Evolutionary conservation across 2,888 invertebrate species (phyloP), one percentile per base, ranked within the genome.

Genomic region (Eupithecia exiguata): DNA sequence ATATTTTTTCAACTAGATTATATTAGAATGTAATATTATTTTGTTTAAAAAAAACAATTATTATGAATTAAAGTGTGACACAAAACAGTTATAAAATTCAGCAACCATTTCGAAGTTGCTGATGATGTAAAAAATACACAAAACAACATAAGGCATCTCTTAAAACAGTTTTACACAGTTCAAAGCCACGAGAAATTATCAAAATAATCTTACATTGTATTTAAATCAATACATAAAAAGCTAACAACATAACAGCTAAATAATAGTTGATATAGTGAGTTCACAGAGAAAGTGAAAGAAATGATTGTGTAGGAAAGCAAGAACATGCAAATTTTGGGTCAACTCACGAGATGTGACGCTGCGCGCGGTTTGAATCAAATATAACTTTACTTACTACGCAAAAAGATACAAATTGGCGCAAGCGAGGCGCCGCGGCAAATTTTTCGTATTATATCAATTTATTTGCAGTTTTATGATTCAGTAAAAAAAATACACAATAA

Each of bases 201-300:
- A 79, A 71, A 73, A 74, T 74, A 69, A 74, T 77, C 43, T 71
- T 70, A 66, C 68, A 75, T 62, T 66, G 75, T 71, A 78, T 70
- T 25, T 14, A 58, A 68, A 77, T 77, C 69, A 68, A 75, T 35
- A 77, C 71, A 80, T 70, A 81, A 30, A 78, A 81, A 82, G 78
- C 78, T 83, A 71, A 74, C 84, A 89, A 88, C 80, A 88, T 91
- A 91, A 92, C 92, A 92, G 91, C 92, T 84, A 91, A 90, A 89
- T 86, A 88, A 87, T 86, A 87, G 77, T 72, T 79, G 83, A 82
- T 63, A 79, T 78, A 78, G 83, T 86, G 85, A 83, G 77, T 80
- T 81, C 79, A 82, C 78, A 83, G 72, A 81, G 79, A 76, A 80
- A 76, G 82, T 83, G 81, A 74, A 21, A 21, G 81, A 74, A 76